Conservation (phyloP, 2,113 vertebrate species). For the Trochalopteron elliotii region DNA sequence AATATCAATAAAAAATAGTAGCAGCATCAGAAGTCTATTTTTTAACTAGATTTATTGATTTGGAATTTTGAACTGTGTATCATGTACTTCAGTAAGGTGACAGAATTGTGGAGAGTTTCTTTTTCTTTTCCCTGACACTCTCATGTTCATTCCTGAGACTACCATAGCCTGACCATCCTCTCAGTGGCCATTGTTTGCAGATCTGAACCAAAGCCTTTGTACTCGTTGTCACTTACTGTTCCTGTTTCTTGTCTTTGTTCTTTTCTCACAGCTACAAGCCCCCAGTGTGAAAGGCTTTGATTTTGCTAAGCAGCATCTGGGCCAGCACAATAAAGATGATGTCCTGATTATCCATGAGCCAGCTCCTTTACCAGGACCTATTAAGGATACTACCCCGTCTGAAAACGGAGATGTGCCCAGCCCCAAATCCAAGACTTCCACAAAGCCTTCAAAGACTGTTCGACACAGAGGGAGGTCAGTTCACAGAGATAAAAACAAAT, state of each 20-base stretch:
- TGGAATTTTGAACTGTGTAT: neutral
- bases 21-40: neutral
- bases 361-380: slow-evolving; percentile 74
- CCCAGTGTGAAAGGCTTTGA: slow-evolving; percentile 98
- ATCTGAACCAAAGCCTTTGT: neutral
- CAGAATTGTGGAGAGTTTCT: neutral
- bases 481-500: neutral
- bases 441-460: slow-evolving; percentile 81
- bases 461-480: slow-evolving; percentile 88
- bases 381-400: slow-evolving; percentile 86
- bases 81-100: neutral
- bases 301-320: slow-evolving; percentile 97
- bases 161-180: neutral
- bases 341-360: slow-evolving; percentile 93
- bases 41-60: neutral
- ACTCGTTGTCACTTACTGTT: neutral
- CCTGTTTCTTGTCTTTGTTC: slow-evolving; percentile 1
- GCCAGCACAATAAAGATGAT: slow-evolving; percentile 95
- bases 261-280: slow-evolving; percentile 84
- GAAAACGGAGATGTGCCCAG: slow-evolving; percentile 90
- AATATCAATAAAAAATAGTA: neutral
- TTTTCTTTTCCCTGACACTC: neutral
- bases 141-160: neutral
- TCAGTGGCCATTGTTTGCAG: neutral
- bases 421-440: slow-evolving; percentile 83